Conservation (phyloP, 2,888 invertebrate genomes). For the Chromoteleia sp. region DNA sequence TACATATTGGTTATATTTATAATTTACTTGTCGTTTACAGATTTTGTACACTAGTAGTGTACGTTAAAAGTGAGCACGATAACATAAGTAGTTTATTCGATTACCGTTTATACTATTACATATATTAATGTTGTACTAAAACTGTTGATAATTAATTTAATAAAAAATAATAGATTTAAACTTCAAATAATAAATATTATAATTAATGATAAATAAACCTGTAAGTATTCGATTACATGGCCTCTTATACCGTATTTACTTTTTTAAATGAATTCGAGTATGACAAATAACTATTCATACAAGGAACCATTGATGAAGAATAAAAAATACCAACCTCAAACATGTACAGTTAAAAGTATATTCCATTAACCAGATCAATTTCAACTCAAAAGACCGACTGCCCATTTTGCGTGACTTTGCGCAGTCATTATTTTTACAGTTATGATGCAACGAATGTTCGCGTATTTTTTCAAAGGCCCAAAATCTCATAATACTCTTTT, state of each 20-base stretch:
- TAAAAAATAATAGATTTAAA: not conserved
- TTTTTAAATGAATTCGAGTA: not conserved
- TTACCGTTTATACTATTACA: not conserved
- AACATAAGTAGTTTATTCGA: constrained; percentile 8
- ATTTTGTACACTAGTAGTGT: constrained; percentile 9
- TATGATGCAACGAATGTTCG: constrained; percentile 12
- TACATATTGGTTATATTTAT: not conserved
- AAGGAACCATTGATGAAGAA: not conserved
- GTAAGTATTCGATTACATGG: too few species aligned
- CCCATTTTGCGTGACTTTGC: constrained; percentile 14
- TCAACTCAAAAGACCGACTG: constrained; percentile 23
- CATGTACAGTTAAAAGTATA: constrained; percentile 24
- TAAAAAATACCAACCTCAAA: not conserved
- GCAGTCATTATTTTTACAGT: constrained; percentile 37
- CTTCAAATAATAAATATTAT: not conserved
- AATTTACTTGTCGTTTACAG: constrained; percentile 9
- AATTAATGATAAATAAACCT: not conserved
- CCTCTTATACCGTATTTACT: not conserved
- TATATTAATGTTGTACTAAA: not conserved
- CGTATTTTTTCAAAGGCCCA: constrained; percentile 3
- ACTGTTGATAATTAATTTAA: not conserved
- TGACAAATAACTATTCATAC: constrained; percentile 4
- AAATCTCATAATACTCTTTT: constrained; percentile 39
- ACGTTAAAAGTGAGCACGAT: constrained; percentile 9
- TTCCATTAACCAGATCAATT: constrained; percentile 29